These are phyloP conservation scores for Copsychus sechellarum DNA, from an alignment of 2,113 vertebrate species.

Conservation along the genomic window DNA sequence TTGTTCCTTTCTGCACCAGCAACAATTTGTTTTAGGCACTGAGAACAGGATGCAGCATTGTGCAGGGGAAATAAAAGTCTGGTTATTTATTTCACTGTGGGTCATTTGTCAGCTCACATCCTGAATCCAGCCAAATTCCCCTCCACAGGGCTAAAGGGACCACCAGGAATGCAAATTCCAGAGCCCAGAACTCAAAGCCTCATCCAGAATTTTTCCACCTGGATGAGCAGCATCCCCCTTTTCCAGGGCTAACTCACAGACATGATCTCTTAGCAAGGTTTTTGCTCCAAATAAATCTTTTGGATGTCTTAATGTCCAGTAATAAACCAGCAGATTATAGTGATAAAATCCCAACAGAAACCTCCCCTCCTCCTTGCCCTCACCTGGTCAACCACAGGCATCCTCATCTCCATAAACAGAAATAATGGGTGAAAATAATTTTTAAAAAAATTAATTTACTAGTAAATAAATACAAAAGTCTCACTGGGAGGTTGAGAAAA, in stretches of 20 bases:
- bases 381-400: not conserved
- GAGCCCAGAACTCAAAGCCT: not conserved
- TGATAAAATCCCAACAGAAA: not conserved
- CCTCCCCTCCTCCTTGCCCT: not conserved
- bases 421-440: not conserved
- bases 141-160: not conserved
- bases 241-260: not conserved
- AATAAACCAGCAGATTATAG: not conserved
- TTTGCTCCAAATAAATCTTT: not conserved
- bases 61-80: not conserved
- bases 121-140: not conserved
- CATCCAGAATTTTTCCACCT: not conserved
- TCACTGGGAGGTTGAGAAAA: not conserved
- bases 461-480: not conserved
- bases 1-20: not conserved
- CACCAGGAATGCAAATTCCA: not conserved
- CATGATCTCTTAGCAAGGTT: not conserved
- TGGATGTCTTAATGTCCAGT: not conserved
- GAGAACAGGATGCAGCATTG: not conserved
- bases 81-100: not conserved
- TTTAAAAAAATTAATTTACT: not conserved
- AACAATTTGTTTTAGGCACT: not conserved
- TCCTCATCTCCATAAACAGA: not conserved
- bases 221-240: not conserved
- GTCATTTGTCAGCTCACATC: not conserved